Evolutionary conservation across 2,797 vertebrate species (phyloP).

Genomic region (Xenops minutus): DNA sequence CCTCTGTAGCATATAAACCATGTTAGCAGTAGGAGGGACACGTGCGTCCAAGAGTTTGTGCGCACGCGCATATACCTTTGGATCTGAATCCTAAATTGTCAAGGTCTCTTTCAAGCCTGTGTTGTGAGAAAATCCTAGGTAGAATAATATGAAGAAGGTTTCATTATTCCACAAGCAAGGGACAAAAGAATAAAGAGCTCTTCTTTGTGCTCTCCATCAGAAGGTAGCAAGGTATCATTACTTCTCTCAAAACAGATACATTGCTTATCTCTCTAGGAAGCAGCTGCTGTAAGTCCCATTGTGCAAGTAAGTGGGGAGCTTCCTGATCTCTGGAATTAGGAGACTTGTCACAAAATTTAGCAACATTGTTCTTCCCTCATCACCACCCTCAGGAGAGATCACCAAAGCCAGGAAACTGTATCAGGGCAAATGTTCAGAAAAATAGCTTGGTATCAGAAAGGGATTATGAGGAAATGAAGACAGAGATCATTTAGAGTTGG

Average conservation of each 20-base stretch:
- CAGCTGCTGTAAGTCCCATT: neutral
- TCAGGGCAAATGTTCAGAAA: neutral
- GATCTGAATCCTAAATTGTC: neutral
- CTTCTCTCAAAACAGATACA: neutral
- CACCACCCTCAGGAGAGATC: neutral
- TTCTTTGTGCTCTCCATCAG: neutral
- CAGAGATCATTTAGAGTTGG: neutral
- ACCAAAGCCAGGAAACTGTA: neutral
- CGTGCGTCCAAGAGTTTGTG: accelerated
- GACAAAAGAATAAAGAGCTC: neutral
- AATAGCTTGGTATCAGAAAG: neutral
- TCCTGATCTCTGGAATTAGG: neutral
- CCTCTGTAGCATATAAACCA: accelerated
- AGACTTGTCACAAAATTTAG: neutral
- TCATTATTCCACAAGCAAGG: neutral
- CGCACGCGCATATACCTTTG: accelerated
- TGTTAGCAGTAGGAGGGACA: neutral
- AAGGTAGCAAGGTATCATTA: neutral
- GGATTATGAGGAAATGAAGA: neutral
- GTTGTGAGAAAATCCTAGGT: neutral
- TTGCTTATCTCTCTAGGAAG: neutral
- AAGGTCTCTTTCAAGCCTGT: neutral
- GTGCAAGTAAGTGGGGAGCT: neutral
- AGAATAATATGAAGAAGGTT: neutral
- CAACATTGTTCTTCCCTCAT: neutral